A percentile compares a stretch with the other conserved stretches of the same genome.
phyloP scores from a whole-genome alignment of 2,113 vertebrate species.

The Bagarius yarrelli region DNA sequence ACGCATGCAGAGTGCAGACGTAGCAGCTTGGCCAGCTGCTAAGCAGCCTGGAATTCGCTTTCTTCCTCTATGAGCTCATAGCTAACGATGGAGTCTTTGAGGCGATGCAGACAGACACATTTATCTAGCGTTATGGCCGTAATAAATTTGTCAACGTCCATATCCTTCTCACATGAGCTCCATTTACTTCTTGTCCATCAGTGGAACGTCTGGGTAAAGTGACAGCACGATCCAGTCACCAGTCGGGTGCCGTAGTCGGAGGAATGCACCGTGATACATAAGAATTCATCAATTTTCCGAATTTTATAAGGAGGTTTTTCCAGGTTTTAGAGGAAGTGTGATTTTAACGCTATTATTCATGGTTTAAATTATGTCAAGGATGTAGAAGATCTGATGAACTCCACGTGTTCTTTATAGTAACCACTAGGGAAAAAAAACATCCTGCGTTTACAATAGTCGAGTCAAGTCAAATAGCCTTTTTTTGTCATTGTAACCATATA shows the following conservation, averaged over 20 bases:
- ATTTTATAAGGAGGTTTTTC: no score
- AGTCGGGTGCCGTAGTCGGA: background rate
- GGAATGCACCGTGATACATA: background rate
- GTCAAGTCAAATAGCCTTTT: no score
- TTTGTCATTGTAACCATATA: no score
- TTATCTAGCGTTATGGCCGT: conserved; percentile 12
- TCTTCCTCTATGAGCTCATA: conserved; percentile 38
- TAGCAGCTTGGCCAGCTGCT: conserved; percentile 75
- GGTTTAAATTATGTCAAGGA: no score
- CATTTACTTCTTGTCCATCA: conserved; percentile 6
- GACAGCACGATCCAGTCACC: background rate
- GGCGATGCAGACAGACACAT: conserved; percentile 12
- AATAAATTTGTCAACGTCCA: conserved; percentile 28
- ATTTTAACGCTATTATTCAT: no score
- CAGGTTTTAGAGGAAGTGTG: no score
- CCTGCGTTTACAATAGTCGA: no score
- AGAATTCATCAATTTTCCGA: background rate
- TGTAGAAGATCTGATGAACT: background rate
- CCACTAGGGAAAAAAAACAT: no score
- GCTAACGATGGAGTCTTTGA: conserved; percentile 15
- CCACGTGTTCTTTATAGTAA: no score
- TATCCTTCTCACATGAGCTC: conserved; percentile 6
- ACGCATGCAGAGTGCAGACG: conserved; percentile 89
- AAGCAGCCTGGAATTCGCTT: conserved; percentile 41
- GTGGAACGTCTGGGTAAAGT: conserved; percentile 13